These are phyloP conservation scores for Platysternon megacephalum DNA, from an alignment of 2,113 vertebrate species.

Conservation along the genomic window DNA sequence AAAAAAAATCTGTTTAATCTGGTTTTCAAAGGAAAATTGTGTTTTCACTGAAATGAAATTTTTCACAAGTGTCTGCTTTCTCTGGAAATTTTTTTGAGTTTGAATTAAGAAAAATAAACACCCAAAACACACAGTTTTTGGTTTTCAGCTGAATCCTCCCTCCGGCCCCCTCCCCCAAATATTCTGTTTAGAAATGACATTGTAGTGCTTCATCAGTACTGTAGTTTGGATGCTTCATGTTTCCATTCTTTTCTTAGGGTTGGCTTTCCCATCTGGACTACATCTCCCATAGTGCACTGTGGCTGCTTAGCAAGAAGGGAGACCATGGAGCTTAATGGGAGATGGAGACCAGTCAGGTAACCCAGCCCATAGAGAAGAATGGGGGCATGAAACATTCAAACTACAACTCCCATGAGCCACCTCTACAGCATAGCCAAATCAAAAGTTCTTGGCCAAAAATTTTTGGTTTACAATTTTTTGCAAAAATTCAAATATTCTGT, in stretches of 20 bases:
- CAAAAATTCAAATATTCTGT: background rate
- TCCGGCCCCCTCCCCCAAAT: background rate
- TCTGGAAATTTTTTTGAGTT: background rate
- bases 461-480: background rate
- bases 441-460: background rate
- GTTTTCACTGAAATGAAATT: background rate
- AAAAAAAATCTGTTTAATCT: background rate
- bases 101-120: background rate
- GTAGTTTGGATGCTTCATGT: background rate
- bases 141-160: background rate
- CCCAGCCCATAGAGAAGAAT: background rate
- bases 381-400: background rate
- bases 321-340: too few relatives aligned
- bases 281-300: background rate
- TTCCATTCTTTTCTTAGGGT: background rate
- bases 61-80: background rate
- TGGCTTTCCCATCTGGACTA: background rate
- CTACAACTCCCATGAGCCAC: background rate
- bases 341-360: background rate
- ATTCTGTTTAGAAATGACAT: background rate
- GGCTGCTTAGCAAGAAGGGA: too few relatives aligned
- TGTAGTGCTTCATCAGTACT: background rate
- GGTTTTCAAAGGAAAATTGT: background rate
- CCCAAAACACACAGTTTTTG: background rate
- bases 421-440: background rate